Evolutionary conservation across 2,113 vertebrate genomes (phyloP).

Genomic region (Channa argus): DNA sequence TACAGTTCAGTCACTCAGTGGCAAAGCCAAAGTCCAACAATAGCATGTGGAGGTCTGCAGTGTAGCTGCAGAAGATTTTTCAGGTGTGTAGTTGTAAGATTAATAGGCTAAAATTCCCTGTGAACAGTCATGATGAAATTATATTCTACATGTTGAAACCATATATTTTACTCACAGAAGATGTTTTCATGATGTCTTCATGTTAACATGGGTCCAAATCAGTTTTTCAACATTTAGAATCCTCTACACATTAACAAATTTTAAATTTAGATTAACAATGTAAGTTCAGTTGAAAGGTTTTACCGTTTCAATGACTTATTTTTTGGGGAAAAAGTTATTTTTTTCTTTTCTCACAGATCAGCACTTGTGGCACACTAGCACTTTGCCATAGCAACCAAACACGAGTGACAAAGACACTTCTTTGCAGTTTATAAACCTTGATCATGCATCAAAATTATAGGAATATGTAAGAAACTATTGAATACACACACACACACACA

Average conservation of each 20-base stretch:
- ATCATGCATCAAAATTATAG: background rate
- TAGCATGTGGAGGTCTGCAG: background rate
- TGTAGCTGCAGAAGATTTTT: background rate
- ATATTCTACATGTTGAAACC: background rate
- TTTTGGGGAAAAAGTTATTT: background rate
- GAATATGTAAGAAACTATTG: background rate
- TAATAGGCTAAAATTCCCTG: background rate
- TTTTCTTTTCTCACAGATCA: slow-evolving; percentile 4
- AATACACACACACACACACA: background rate
- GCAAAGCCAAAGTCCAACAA: background rate
- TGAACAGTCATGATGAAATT: slow-evolving; percentile 6
- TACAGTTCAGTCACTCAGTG: slow-evolving; percentile 4
- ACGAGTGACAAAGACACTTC: slow-evolving; percentile 15
- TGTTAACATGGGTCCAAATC: too few relatives aligned
- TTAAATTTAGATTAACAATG: too few relatives aligned
- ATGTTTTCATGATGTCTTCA: too few relatives aligned
- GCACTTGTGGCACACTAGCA: background rate
- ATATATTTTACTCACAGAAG: background rate
- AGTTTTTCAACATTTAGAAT: too few relatives aligned
- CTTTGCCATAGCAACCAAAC: slow-evolving; percentile 64
- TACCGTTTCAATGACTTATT: slow-evolving; percentile 6
- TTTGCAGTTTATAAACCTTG: background rate
- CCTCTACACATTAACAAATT: too few relatives aligned
- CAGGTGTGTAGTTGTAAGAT: slow-evolving; percentile 10
- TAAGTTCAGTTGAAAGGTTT: background rate